Evolutionary conservation across 1,140 invertebrate species (phyloP), one percentile per base, ranked within the genome.

Genomic region (Wasmannia auropunctata): DNA sequence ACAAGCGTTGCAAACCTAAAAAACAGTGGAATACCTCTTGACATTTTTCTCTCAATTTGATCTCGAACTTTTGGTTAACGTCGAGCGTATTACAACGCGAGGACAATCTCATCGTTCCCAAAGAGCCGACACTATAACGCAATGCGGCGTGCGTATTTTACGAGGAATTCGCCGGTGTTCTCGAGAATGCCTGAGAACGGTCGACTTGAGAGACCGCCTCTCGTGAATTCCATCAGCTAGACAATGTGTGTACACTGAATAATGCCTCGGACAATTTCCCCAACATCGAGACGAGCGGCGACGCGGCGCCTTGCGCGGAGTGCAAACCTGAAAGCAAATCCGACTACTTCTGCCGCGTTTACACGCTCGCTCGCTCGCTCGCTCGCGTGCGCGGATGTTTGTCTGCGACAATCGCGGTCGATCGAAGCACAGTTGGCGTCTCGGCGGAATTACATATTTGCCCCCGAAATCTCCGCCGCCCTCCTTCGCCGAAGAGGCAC

Each of bases 221-320:
- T 86, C 63, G 87, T 65, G 84, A 88, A 89, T 89, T 89, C 88
- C 60, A 90, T 90, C 76, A 77, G n/a, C 28, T 22, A 56, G 62
- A 60, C 80, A 89, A 89, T 85, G 85, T 87, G 76, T 79, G 69
- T 79, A 84, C 83, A 43, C 79, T 87, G 88, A 89, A 90, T 90
- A 90, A 90, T 90, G 85, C 58, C 56, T 86, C 34, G 72, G 67
- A 87, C 88, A 87, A 85, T 89, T 85, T 81, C 54, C 37, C 19
- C 79, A 54, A 43, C 62, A n/a, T 46, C 56, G 81, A 67, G 77
- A 79, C 81, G 70, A 87, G 67, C 67, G 60, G 4, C 2, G 40
- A 11, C 7, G 22, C 22, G 2, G 25, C 28, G 62, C 19, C 31
- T 83, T 43, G 80, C 6, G 14, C 43, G 69, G 28, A 86, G 69